phyloP scores from a whole-genome alignment of 2,113 vertebrate species.

The Sceloporus undulatus region DNA sequence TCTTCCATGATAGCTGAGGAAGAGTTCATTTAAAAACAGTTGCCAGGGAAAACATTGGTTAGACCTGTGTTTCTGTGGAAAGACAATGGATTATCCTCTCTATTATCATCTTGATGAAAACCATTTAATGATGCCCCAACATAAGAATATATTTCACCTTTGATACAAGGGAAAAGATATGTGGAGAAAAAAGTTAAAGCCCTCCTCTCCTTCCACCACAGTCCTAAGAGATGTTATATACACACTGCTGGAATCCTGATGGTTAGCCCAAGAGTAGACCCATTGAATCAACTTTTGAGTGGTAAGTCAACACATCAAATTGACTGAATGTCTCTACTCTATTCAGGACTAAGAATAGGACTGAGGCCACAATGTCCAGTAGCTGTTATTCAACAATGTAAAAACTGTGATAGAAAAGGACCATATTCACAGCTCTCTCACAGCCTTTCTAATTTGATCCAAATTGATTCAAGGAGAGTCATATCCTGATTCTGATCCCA shows the following conservation, averaged over 20 bases:
- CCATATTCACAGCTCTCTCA: neutral
- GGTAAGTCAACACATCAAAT: too few relatives aligned
- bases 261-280: too few relatives aligned
- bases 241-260: too few relatives aligned
- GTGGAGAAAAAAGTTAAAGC: neutral
- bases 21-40: neutral
- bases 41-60: neutral
- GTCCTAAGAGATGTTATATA: neutral
- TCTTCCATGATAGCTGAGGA: neutral
- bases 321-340: too few relatives aligned
- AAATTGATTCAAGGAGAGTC: neutral
- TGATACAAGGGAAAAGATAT: neutral
- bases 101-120: neutral
- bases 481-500: neutral
- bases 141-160: neutral
- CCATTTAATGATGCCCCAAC: neutral
- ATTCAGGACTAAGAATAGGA: too few relatives aligned
- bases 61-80: neutral
- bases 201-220: neutral
- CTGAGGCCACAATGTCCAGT: too few relatives aligned
- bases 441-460: neutral
- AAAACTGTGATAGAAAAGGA: neutral
- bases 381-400: neutral
- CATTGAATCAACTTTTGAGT: too few relatives aligned
- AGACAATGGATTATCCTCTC: neutral